phyloP scores from a whole-genome alignment of 2,888 invertebrate species.

The Drosophila merina region DNA sequence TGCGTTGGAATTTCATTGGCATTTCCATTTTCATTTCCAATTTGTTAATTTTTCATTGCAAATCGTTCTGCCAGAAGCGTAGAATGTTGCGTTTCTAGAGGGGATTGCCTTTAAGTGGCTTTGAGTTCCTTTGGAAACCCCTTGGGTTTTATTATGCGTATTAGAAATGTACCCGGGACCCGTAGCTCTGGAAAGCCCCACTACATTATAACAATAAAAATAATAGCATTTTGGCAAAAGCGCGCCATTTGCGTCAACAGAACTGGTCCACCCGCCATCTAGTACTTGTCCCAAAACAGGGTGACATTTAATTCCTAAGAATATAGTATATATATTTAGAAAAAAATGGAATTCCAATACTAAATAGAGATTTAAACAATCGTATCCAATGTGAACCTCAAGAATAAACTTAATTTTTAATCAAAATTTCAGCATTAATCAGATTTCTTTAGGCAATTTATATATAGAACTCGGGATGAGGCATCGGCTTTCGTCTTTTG shows the following conservation, averaged over 20 bases:
- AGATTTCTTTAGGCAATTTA: not conserved
- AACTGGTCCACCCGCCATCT: conserved; percentile 45
- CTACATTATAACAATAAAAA: conserved; percentile 49
- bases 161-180: not conserved
- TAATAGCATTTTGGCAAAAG: conserved; percentile 67
- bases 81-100: not conserved
- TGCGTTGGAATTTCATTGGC: conserved; percentile 73
- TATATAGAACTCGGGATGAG: conserved; percentile 37
- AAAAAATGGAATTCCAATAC: not conserved
- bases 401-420: not conserved
- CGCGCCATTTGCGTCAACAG: conserved; percentile 68
- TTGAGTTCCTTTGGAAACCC: too few species aligned
- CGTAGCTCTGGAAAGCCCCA: conserved; percentile 10
- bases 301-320: not conserved
- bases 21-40: conserved; percentile 58
- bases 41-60: conserved; percentile 42
- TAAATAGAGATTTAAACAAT: too few species aligned
- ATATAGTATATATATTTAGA: not conserved
- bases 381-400: too few species aligned
- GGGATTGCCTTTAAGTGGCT: not conserved
- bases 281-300: conserved; percentile 15
- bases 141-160: not conserved
- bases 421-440: too few species aligned
- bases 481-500: conserved; percentile 38
- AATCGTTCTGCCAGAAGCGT: not conserved